Evolutionary conservation across 2,888 invertebrate genomes (phyloP).

Genomic region (Andricus curvator): DNA sequence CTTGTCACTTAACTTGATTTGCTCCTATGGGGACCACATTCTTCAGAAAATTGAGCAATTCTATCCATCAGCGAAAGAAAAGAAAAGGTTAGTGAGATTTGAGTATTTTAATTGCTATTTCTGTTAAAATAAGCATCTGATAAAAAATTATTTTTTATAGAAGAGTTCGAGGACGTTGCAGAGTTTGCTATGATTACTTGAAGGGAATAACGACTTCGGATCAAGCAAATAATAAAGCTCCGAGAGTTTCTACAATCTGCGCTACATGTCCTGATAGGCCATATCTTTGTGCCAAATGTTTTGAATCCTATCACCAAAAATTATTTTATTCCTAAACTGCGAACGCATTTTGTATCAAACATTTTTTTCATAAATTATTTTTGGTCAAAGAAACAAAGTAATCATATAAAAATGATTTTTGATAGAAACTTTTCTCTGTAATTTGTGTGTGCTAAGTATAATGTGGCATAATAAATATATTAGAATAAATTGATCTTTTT

Average conservation of each 20-base stretch:
- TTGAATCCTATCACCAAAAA: background rate
- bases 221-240: constrained; percentile 1
- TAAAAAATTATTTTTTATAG: constrained; percentile 1
- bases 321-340: background rate
- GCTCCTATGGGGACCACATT: background rate
- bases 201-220: background rate
- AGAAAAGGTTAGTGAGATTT: background rate
- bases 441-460: background rate
- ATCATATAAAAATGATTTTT: too few relatives aligned
- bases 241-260: constrained; percentile 23
- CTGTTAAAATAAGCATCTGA: background rate
- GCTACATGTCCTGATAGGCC: constrained; percentile 23
- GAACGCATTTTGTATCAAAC: background rate
- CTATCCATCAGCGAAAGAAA: background rate
- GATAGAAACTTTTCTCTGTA: too few relatives aligned
- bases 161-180: constrained; percentile 22
- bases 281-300: constrained; percentile 22
- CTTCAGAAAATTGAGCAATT: constrained; percentile 12
- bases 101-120: background rate
- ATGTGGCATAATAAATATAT: background rate
- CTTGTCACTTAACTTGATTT: background rate
- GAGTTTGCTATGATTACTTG: constrained; percentile 10
- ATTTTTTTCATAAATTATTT: too few relatives aligned
- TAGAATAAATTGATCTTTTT: background rate
- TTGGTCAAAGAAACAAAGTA: too few relatives aligned